Conservation (phyloP, 2,797 vertebrate species). For the Anisognathus igniventris region DNA sequence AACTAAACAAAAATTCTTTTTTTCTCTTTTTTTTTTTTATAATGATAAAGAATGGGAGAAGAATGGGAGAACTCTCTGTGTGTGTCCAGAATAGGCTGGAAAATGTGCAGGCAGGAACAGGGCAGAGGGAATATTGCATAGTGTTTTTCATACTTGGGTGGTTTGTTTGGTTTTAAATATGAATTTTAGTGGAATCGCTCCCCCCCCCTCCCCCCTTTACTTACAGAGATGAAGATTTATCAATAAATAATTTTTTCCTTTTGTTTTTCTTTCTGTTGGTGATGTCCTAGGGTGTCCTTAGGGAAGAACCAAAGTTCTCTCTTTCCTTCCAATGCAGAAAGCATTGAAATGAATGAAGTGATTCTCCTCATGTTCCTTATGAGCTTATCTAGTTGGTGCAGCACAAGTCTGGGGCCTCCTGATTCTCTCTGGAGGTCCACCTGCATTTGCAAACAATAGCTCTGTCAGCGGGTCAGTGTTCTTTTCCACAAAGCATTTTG, state of each 20-base stretch:
- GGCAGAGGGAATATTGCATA: not conserved
- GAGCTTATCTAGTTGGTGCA: not conserved
- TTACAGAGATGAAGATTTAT: not conserved
- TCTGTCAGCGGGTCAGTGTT: not conserved
- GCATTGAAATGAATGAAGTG: not conserved
- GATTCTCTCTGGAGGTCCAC: not conserved
- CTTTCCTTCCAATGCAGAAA: not conserved
- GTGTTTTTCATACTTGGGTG: not conserved
- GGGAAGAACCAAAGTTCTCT: not conserved
- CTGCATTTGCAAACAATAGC: not conserved
- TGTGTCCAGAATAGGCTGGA: not conserved
- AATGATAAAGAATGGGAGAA: not conserved
- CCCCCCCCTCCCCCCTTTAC: rapidly evolving
- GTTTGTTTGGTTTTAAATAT: not conserved
- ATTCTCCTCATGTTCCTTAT: not conserved
- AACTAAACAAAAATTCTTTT: not conserved
- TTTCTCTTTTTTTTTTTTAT: not conserved
- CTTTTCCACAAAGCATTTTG: slow-evolving; percentile 1
- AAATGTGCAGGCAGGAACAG: not conserved
- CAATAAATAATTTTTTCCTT: not conserved
- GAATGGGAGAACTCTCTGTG: not conserved
- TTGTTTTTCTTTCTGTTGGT: not conserved
- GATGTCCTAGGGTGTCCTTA: not conserved
- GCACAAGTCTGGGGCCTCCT: not conserved
- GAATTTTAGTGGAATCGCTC: not conserved